Percentiles rank a stretch among this genome's conserved stretches.
Evolutionary conservation across 2,113 vertebrate genomes (phyloP).

Genomic region (Onychostruthus taczanowskii): DNA sequence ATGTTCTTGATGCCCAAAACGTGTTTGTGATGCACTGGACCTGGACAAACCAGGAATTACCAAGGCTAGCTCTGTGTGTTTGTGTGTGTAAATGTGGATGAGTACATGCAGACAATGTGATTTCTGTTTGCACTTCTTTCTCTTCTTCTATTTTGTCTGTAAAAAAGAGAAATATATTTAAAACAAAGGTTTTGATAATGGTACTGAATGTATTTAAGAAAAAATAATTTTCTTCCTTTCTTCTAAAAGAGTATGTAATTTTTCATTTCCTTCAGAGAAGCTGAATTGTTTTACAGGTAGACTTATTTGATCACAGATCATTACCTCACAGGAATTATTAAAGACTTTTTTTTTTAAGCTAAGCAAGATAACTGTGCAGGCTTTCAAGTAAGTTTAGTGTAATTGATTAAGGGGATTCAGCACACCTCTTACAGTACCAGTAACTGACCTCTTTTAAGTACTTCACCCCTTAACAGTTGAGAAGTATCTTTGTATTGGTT

Average conservation of each 20-base stretch:
- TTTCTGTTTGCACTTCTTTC: conserved; percentile 10
- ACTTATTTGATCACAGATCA: conserved; percentile 67
- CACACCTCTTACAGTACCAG: conserved; percentile 36
- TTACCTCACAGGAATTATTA: conserved; percentile 71
- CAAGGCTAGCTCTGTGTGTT: background rate
- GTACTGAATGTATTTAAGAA: background rate
- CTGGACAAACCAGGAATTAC: background rate
- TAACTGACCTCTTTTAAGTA: conserved; percentile 70
- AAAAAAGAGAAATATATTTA: background rate
- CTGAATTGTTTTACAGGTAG: conserved; percentile 74
- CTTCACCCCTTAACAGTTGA: conserved; percentile 52
- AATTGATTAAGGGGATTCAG: conserved; percentile 36
- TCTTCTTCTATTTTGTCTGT: background rate
- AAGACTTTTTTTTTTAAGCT: conserved; percentile 78
- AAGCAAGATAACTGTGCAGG: conserved; percentile 79
- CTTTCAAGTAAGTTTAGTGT: conserved; percentile 63
- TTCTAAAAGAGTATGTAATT: conserved; percentile 38
- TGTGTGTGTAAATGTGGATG: background rate
- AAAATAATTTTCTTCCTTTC: background rate
- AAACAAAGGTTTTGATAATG: background rate
- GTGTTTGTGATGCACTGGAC: background rate
- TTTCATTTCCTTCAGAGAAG: conserved; percentile 75
- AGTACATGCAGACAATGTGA: background rate
- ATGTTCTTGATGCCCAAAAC: conserved; percentile 24
- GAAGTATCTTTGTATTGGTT: conserved; percentile 38